Conservation (phyloP, 2,888 invertebrate genomes). For the Strigamia maritima region DNA sequence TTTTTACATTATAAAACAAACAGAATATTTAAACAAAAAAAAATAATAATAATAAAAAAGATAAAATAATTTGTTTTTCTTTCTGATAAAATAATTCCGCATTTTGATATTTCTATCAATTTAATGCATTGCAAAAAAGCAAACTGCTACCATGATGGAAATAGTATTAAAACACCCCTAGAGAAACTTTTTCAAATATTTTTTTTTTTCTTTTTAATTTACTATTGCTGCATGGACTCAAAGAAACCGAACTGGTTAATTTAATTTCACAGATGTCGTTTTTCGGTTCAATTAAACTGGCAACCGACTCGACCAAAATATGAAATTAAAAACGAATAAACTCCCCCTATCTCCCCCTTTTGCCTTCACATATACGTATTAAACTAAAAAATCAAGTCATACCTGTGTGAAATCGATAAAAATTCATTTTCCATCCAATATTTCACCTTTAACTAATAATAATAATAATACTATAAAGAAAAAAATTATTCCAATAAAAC, state of each 20-base stretch:
- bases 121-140: background rate
- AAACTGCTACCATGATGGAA: conserved; percentile 1
- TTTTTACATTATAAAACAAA: too few relatives aligned
- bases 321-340: conserved; percentile 30
- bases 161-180: background rate
- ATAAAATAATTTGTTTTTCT: background rate
- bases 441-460: background rate
- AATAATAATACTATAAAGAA: background rate
- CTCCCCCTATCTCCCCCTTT: background rate
- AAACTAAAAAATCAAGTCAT: conserved; percentile 17
- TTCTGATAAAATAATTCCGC: background rate
- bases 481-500: background rate
- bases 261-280: conserved; percentile 27
- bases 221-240: background rate
- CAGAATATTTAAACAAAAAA: too few relatives aligned
- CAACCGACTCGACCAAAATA: conserved; percentile 28
- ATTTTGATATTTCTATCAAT: background rate
- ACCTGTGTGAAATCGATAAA: conserved; percentile 1
- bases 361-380: background rate
- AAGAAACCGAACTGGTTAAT: conserved; percentile 12
- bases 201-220: background rate
- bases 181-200: conserved; percentile 22
- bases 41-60: too few relatives aligned
- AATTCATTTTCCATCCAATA: background rate
- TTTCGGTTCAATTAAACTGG: conserved; percentile 30